These are phyloP conservation scores for Nasonia vitripennis DNA, from an alignment of 1,140 invertebrate species.

Conservation along the genomic window DNA sequence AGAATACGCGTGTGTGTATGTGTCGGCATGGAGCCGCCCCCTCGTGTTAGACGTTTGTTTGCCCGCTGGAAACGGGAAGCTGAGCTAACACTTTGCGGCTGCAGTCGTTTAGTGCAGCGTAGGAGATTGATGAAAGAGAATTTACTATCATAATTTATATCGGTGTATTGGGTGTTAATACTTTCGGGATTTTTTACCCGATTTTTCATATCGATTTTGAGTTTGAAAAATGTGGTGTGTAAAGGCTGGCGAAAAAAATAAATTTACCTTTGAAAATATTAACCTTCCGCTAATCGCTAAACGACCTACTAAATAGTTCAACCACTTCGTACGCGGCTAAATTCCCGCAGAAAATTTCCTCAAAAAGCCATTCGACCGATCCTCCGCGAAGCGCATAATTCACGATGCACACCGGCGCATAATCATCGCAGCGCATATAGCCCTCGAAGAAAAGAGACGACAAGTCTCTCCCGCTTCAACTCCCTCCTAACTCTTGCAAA, in stretches of 20 bases:
- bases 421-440: neutral
- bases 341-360: neutral
- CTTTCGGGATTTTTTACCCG: too few species aligned
- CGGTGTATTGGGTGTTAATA: too few species aligned
- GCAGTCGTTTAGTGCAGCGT: too few species aligned
- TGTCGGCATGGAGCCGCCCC: neutral
- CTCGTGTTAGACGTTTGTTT: neutral
- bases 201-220: neutral
- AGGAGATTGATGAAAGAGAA: too few species aligned
- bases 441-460: neutral
- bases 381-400: neutral
- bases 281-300: neutral
- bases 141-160: too few species aligned
- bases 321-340: neutral
- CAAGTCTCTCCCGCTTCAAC: conserved; percentile 58
- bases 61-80: neutral
- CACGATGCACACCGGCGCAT: neutral
- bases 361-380: neutral
- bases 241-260: neutral
- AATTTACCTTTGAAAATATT: neutral
- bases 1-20: neutral
- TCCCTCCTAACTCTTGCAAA: conserved; percentile 58
- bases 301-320: neutral
- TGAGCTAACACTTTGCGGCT: neutral
- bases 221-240: neutral